Base-by-base conservation (phyloP, 2,113 vertebrate genomes). In the Labeo rohita region DNA sequence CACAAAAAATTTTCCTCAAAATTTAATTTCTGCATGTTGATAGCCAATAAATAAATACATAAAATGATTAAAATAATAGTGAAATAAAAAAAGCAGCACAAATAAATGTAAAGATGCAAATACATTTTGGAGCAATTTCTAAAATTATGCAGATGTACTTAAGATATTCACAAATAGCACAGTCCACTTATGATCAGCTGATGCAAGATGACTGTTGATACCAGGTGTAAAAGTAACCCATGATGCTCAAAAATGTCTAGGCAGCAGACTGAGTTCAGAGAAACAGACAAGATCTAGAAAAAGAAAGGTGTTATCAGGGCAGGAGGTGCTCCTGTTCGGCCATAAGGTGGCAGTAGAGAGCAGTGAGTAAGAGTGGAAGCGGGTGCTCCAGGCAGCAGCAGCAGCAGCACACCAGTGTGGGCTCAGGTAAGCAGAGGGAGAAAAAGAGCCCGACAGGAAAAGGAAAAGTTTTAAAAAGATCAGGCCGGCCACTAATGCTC, bases 331-430 rank as follows among this genome's bases (percentile, higher is more conserved):
- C 45, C 61, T 74, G 63, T 85, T 39, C 68, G 80, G 50, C 78
- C 86, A 76, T 75, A 63, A 80, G 79, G 86, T 87, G 86, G 80
- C 75, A 28, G 66, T 75, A 87, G 39, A 89, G 83, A 87, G 84
- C 88, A 84, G 23, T 52, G 65, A 75, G 59, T 59, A 8, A 80
- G 54, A 79, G 79, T 81, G 34, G 39, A 86, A 80, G 75, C 56
- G 59, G n/a, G 18, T 81, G 21, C 52, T 73, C 73, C 50, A 86
- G 89, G 79, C 70, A 81, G 72, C 86, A 82, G 85, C 63, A 91
- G 72, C 86, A 82, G 85, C 63, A 91, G 90, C 77, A 92, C 70
- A 85, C 81, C 63, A 80, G 85, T 81, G 83, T 82, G 80, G 87
- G n/a, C 61, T 45, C 45, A 79, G 88, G 84, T 73, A 70, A 36